Conservation (phyloP, 2,888 invertebrate species). For the Troilus luridus region DNA sequence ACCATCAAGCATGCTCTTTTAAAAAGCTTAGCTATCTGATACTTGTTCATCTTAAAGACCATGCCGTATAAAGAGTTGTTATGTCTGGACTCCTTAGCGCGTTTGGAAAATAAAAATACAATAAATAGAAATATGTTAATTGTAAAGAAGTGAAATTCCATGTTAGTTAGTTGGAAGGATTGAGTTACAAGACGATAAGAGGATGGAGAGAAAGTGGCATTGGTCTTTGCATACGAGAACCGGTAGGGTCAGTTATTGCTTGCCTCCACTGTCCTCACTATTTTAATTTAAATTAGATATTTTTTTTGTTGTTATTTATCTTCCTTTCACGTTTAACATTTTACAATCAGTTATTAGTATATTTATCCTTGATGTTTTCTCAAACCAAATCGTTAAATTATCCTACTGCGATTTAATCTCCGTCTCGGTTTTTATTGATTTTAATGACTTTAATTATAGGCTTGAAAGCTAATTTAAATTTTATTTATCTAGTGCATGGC, state of each 20-base stretch:
- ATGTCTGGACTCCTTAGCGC: background rate
- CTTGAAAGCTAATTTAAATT: background rate
- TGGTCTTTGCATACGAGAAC: constrained; percentile 19
- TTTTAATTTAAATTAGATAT: constrained; percentile 15
- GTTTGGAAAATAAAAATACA: background rate
- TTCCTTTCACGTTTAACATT: background rate
- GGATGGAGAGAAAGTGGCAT: background rate
- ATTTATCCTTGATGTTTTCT: background rate
- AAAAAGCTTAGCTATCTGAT: background rate
- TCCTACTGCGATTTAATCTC: background rate
- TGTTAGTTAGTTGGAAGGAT: background rate
- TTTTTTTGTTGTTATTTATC: background rate
- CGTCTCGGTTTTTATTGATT: background rate
- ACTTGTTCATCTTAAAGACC: background rate
- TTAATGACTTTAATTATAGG: constrained; percentile 6
- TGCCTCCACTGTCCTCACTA: background rate
- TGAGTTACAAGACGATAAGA: constrained; percentile 5
- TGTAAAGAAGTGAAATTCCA: background rate
- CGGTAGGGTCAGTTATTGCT: background rate
- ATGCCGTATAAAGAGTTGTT: background rate
- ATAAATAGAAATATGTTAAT: background rate
- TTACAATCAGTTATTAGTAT: constrained; percentile 3
- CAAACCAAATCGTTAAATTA: background rate
- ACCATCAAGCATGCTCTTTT: background rate
- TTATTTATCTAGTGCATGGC: background rate